Evolutionary conservation across 2,797 vertebrate genomes (phyloP).

Genomic region (Sphaeramia orbicularis): DNA sequence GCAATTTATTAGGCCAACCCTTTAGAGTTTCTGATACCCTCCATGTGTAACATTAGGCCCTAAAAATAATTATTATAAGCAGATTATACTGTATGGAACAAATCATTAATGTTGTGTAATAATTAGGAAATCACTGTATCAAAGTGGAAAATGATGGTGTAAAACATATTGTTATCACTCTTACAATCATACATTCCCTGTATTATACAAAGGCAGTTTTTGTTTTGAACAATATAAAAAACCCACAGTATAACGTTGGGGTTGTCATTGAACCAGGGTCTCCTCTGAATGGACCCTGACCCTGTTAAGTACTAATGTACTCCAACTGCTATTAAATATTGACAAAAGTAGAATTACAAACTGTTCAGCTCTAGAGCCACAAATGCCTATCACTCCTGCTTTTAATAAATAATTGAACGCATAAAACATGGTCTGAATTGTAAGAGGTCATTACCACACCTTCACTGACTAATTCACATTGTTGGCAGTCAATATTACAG

Average conservation of each 20-base stretch:
- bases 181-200: background rate
- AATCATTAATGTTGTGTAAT: too few relatives aligned
- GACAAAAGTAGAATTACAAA: background rate
- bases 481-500: background rate
- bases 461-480: background rate
- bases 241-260: too few relatives aligned
- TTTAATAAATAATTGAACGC: too few relatives aligned
- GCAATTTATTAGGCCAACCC: constrained; percentile 10
- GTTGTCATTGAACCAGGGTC: background rate
- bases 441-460: too few relatives aligned
- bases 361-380: background rate
- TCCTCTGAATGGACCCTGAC: background rate
- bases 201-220: too few relatives aligned
- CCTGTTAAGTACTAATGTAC: background rate
- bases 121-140: background rate
- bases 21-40: background rate
- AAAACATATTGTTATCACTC: background rate
- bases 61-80: too few relatives aligned
- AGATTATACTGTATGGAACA: background rate
- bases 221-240: too few relatives aligned
- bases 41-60: background rate
- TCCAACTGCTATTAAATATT: background rate
- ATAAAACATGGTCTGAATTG: too few relatives aligned
- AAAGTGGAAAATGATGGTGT: background rate
- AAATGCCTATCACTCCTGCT: background rate